Evolutionary conservation across 2,797 vertebrate species (phyloP).

Genomic region (Arrhamphus sclerolepis): DNA sequence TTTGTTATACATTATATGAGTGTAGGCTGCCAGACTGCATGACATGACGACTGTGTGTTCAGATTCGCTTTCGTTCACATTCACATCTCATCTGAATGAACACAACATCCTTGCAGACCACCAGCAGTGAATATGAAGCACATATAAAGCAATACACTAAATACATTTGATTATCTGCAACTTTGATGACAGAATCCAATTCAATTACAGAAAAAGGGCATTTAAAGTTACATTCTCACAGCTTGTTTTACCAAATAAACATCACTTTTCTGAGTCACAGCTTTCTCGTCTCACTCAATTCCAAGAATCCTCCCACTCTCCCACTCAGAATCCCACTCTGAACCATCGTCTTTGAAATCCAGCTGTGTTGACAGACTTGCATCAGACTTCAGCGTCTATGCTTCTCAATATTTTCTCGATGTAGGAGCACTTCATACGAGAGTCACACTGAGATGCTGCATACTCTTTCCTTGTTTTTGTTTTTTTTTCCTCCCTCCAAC

Average conservation of each 20-base stretch:
- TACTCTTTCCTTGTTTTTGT: constrained; percentile 18
- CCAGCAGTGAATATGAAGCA: too few species aligned
- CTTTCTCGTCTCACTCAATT: neutral
- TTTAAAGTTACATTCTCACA: neutral
- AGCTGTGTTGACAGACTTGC: constrained; percentile 55
- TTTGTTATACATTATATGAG: too few species aligned
- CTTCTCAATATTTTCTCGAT: constrained; percentile 40
- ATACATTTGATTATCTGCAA: too few species aligned
- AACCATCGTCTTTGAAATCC: constrained; percentile 47
- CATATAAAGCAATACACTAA: too few species aligned
- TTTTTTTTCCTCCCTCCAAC: constrained; percentile 8
- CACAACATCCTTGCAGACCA: too few species aligned
- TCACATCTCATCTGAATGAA: too few species aligned
- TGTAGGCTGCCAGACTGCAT: too few species aligned
- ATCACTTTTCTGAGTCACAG: neutral
- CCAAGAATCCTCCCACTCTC: neutral
- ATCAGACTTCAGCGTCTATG: constrained; percentile 40
- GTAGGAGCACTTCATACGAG: constrained; percentile 46
- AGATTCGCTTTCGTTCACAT: too few species aligned
- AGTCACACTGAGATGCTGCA: constrained; percentile 38
- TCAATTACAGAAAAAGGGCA: neutral
- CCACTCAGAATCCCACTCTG: constrained; percentile 12
- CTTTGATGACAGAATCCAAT: neutral
- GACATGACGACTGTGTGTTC: too few species aligned
- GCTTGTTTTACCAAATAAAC: neutral